Evolutionary conservation across 2,113 vertebrate species (phyloP), one percentile per base, ranked within the genome.

Genomic region (Gadus macrocephalus): DNA sequence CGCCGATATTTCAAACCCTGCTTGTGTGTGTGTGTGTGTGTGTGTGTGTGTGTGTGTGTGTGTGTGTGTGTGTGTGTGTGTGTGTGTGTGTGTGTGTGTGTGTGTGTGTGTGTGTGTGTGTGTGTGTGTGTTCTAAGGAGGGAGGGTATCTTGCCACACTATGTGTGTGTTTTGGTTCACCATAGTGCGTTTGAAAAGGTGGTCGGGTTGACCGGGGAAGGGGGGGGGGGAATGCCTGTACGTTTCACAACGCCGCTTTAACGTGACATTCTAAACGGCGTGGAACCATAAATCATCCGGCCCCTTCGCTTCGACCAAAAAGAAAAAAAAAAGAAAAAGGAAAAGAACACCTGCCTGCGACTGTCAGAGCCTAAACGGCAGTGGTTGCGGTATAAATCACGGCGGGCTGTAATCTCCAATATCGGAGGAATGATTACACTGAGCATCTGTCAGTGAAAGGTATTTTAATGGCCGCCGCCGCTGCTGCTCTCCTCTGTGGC

Each of bases 371-470:
- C 67, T 63, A 83, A 81, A 85, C 82, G 73, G 74, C 67, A 78
- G 71, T 20, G 38, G 78, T 83, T 82, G 81, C 71, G 65, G 75
- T 81, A 83, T 89, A 87, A 89, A 88, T 89, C 85, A 85, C 67
- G 19, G 42, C 15, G 65, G 72, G 81, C 81, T 89, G 86, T 83
- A 85, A 82, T 88, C 83, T 84, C 77, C 80, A 85, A 86, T 86
- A 87, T 83, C 72, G 75, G 72, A 81, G 78, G 84, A 89, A 86
- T 88, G 66, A 85, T 81, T 85, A 86, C 73, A 83, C 74, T 81
- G 77, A 85, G 80, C 84, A 88, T 84, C 74, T 87, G 86, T 91
- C 82, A 84, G 70, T 69, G 78, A 84, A 81, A 78, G 78, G 42
- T 49, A 49, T 84, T 87, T 85, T 89, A 90, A 89, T 84, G 88